phyloP scores from a whole-genome alignment of 2,797 vertebrate genomes.

The Ataeniobius toweri region DNA sequence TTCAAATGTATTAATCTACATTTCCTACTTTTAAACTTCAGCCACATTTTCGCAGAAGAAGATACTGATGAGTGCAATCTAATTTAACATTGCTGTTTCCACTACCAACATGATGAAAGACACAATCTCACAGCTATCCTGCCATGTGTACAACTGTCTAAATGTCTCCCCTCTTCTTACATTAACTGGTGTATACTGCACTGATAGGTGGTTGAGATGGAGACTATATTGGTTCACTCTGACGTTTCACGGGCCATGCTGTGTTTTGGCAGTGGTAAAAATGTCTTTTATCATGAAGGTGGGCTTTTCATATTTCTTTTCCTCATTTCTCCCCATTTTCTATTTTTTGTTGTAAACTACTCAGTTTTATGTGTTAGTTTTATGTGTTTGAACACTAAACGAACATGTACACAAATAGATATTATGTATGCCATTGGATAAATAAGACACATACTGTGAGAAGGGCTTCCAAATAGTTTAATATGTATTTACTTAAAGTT shows the following conservation, averaged over 20 bases:
- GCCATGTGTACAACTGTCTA: neutral
- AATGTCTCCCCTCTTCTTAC: neutral
- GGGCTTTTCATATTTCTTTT: too few species aligned
- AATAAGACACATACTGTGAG: too few species aligned
- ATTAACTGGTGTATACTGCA: neutral
- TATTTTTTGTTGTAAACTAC: neutral
- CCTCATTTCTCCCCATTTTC: neutral
- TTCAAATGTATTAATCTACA: neutral
- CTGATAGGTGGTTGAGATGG: neutral
- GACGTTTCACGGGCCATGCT: too few species aligned
- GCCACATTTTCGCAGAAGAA: neutral
- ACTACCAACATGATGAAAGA: neutral
- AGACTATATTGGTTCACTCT: too few species aligned
- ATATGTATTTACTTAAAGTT: neutral
- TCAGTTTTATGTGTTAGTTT: neutral
- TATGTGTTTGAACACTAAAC: neutral
- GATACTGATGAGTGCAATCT: neutral
- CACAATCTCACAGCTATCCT: neutral
- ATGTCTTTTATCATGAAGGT: too few species aligned
- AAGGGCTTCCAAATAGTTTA: too few species aligned
- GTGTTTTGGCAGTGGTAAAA: too few species aligned
- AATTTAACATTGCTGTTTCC: neutral
- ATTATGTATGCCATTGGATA: neutral
- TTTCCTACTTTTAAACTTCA: neutral
- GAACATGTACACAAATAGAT: neutral